Base-by-base conservation (phyloP, 2,797 vertebrate species). In the Enteromius paludinosus region DNA sequence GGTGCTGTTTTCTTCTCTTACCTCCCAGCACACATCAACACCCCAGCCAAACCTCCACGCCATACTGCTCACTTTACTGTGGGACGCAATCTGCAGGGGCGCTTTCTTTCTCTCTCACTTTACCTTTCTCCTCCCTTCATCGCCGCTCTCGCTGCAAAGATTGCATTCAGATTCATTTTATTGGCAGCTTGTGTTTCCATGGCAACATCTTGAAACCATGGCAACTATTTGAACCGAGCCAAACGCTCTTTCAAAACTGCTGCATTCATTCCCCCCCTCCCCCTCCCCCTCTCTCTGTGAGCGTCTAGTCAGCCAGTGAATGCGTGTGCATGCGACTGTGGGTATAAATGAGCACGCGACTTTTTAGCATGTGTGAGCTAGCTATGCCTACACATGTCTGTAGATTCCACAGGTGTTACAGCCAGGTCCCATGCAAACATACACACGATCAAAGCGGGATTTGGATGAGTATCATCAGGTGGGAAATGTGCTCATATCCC, bases 151-250 rank as follows among this genome's bases (percentile, higher is more conserved):
- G 89, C 92, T 81, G 90, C 92, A 92, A 89, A 90, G 90, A 93
- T 92, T 92, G 90, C 84, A 88, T 92, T 93, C 90, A 90, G 90
- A 92, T 93, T 91, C 89, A 88, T 93, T 93, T 95, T 94, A 94
- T 92, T 95, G 94, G 93, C 93, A 94, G 92, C 92, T 92, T 92
- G 91, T 87, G 92, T 95, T 94, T 94, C 94, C 94, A 95, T 95
- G 93, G 94, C 93, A 94, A 95, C 93, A 88, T 93, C 91, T 91
- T 72, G 91, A 93, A 95, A 95, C 94, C 94, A 95, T 94, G 91
- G 94, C 90, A 95, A 95, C 94, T 89, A 88, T 92, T 93, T 92
- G 89, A 95, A 92, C 90, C 45, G 89, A 94, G 92, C 92, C 92
- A 92, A 93, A 88, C 86, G 90, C 90, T 92, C 73, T 87, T 93